These are phyloP conservation scores for Chrysolina oricalcia DNA, from an alignment of 2,888 invertebrate species.

Conservation along the genomic window DNA sequence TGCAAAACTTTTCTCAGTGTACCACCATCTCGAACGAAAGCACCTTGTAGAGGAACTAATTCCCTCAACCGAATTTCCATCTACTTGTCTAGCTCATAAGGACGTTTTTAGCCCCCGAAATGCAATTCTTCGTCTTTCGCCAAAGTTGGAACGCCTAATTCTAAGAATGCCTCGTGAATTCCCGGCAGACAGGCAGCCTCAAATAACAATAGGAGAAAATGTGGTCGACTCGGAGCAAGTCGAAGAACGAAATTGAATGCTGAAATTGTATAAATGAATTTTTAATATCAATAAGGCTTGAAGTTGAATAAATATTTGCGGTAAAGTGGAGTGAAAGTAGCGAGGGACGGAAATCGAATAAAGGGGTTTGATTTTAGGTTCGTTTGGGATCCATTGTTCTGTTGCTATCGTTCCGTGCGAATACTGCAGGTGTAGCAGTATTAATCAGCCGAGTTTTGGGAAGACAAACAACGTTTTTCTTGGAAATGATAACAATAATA, in stretches of 20 bases:
- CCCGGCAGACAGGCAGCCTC: constrained; percentile 43
- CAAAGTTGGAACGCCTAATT: constrained; percentile 7
- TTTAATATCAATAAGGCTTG: constrained; percentile 54
- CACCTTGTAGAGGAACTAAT: constrained; percentile 33
- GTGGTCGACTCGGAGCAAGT: constrained; percentile 44
- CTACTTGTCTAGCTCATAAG: constrained; percentile 33
- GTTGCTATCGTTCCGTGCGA: background rate
- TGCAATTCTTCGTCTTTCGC: constrained; percentile 25
- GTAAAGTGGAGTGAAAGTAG: constrained; percentile 44
- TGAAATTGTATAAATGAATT: constrained; percentile 52
- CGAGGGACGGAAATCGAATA: constrained; percentile 47
- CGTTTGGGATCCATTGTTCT: constrained; percentile 38
- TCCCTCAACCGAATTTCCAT: constrained; percentile 32
- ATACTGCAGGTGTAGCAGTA: background rate
- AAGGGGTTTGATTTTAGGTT: constrained; percentile 41
- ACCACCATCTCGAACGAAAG: background rate
- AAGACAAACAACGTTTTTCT: too few relatives aligned
- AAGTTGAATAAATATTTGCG: constrained; percentile 51
- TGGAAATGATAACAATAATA: too few relatives aligned
- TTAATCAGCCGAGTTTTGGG: background rate
- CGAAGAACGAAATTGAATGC: constrained; percentile 48
- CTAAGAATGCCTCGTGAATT: constrained; percentile 35
- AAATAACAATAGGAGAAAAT: constrained; percentile 52
- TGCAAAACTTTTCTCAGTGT: constrained; percentile 23
- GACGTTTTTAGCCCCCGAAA: constrained; percentile 34